Base-by-base conservation (phyloP, 2,113 vertebrate genomes). In the Gobius niger region DNA sequence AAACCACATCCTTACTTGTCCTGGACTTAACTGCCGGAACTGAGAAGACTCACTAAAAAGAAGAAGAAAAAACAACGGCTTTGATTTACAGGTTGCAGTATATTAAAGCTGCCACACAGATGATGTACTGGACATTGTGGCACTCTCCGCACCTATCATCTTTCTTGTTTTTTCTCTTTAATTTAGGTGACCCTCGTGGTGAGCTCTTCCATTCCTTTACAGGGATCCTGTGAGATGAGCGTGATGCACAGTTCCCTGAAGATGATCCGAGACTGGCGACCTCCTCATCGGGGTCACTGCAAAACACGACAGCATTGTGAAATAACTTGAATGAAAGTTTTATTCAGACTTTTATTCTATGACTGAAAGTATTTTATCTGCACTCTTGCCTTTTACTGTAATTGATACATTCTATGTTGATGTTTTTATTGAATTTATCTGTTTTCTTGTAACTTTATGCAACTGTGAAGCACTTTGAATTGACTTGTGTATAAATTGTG, bases 131-230 rank as follows among this genome's bases (percentile, higher is more conserved):
- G 12, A 4, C 34, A 41, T n/a, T 9, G 12, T 15, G 14, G 41
- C 40, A n/a, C 13, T 41, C 11, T 59, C 53, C 77, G 51, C 90
- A 99, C 98, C 94, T 82, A 0, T 98, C 94, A 11, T 97, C 97
- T 47, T 96, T 98, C 87, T 96, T 96, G 77, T 77, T 90, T 90
- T 96, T 98, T 82, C 95, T 85, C 85, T 95, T 96, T 0, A 95
- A 90, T 82, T 98, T 98, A 1, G 97, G 97, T 1, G 98, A 98
- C 18, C 91, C 86, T 72, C 96, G 90, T 5, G 97, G 97, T 3
- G 97, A 99, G 0, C 91, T 90, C 76, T 98, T 98, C 96, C 96
- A 98, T 76, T 99, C 98, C 80, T 99, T 98, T n/a, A 94, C 89
- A 0, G 95, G 94, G 8, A 98, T 91, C 78, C 96, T 91, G 83